Base-by-base conservation (phyloP, 1,140 invertebrate genomes). In the Macrobrachium rosenbergii region DNA sequence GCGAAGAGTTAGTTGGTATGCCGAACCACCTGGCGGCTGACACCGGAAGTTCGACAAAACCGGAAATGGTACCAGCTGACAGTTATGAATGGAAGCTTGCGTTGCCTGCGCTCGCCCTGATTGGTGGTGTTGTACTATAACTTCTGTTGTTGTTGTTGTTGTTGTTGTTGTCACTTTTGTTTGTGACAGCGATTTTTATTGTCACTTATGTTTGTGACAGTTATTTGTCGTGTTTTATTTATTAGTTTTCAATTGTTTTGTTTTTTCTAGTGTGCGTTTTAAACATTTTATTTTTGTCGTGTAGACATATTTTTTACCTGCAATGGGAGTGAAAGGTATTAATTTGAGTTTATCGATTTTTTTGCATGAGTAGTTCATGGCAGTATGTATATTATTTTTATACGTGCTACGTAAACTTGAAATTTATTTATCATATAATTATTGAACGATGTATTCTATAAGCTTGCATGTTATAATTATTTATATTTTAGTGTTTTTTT, bases 121-220 rank as follows among this genome's bases (percentile, higher is more conserved):
- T 60, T 79, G 77, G 77, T 79, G 62, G 11, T 21, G 16, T 63
- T 59, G 28, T 37, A 37, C 28, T 37, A 37, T 37, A 37, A 37
- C 28, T 37, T 37, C 28, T 37, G 28, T 37, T 62, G 23, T n/a
- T 23, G 19, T 19, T 14, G 58, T 80, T 80, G 78, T 37, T 37
- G 28, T 75, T 73, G 52, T 76, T 82, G 67, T 60, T 73, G 82
- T 28, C 76, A 58, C 16, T 75, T 23, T 43, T 37, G 28, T 37
- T 37, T 37, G 28, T 3, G 28, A 21, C 62, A 28, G 21, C 28
- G 7, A 23, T 64, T 64, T 45, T 23, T 16, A 8, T 64, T 23
- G 63, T 64, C 19, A 0, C 12, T 19, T 64, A 19, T 21, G 12
- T 69, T 69, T 21, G 5, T 69, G 64, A 12, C 19, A n/a, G 19